These are phyloP conservation scores for Coranthus polyacanthus DNA, from an alignment of 2,797 vertebrate species.

Conservation along the genomic window DNA sequence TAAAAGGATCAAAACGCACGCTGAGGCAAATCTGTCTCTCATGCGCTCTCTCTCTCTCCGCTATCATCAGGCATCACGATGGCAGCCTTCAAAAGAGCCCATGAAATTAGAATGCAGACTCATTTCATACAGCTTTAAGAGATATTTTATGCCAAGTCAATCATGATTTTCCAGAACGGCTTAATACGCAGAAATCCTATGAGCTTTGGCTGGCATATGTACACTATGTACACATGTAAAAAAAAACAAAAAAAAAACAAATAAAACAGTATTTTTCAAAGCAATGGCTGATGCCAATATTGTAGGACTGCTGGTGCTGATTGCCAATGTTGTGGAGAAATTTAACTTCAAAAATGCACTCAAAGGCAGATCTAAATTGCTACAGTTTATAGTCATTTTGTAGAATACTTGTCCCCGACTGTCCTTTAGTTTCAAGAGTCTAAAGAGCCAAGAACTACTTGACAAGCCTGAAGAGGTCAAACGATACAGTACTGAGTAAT, in stretches of 20 bases:
- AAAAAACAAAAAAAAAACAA: too few relatives aligned
- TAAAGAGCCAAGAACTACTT: too few relatives aligned
- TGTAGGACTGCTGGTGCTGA: background rate
- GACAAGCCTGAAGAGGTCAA: too few relatives aligned
- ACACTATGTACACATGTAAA: conserved; percentile 4
- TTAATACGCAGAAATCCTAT: conserved; percentile 52
- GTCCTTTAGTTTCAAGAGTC: too few relatives aligned
- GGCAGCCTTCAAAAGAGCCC: conserved; percentile 19
- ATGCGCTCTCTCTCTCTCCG: background rate
- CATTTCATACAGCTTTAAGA: conserved; percentile 41
- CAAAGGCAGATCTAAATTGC: too few relatives aligned
- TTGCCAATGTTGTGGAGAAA: too few relatives aligned
- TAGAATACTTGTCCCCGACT: conserved; percentile 11
- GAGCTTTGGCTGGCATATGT: conserved; percentile 41
- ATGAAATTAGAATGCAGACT: conserved; percentile 31
- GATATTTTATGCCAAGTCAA: conserved; percentile 38
- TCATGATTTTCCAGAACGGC: conserved; percentile 51
- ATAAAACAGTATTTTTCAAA: too few relatives aligned
- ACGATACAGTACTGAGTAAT: too few relatives aligned
- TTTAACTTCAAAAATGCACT: too few relatives aligned
- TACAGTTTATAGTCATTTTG: too few relatives aligned
- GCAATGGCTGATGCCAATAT: background rate
- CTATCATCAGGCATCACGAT: background rate
- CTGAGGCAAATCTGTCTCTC: conserved; percentile 62
- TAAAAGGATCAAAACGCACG: conserved; percentile 59